phyloP scores from a whole-genome alignment of 2,888 invertebrate genomes.

The Leucophenga montana region DNA sequence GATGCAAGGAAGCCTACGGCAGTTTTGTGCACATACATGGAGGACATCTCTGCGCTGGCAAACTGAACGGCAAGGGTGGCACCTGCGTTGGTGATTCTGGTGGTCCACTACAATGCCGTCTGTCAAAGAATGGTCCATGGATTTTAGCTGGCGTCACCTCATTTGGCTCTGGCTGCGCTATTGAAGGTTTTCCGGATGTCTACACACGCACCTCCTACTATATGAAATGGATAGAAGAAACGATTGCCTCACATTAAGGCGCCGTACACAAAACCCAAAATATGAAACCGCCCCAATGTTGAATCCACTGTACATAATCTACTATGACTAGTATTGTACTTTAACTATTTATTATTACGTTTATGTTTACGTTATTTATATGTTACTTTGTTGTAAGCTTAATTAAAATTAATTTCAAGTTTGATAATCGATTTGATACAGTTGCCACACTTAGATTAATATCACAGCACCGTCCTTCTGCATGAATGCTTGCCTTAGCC shows the following conservation, averaged over 20 bases:
- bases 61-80: conserved; percentile 88
- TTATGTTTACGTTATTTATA: neutral
- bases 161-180: conserved; percentile 93
- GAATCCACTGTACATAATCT: conserved; percentile 27
- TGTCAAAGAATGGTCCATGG: conserved; percentile 85
- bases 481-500: neutral
- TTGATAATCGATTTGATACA: neutral
- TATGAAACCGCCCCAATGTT: neutral
- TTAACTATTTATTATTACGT: conserved; percentile 13
- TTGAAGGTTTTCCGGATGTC: conserved; percentile 90
- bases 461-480: conserved; percentile 15
- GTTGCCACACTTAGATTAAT: neutral
- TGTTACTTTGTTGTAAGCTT: conserved; percentile 1
- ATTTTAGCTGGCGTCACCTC: conserved; percentile 91
- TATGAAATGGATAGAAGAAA: conserved; percentile 83
- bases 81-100: conserved; percentile 95
- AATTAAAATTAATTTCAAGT: conserved; percentile 20
- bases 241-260: conserved; percentile 65
- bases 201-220: conserved; percentile 90
- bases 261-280: neutral
- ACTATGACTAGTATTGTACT: conserved; percentile 16
- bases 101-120: conserved; percentile 89
- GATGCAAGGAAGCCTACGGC: conserved; percentile 77
- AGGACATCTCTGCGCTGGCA: conserved; percentile 92
- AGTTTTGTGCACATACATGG: conserved; percentile 79